Evolutionary conservation across 2,888 invertebrate genomes (phyloP).

Genomic region (Drosophila acutilabella): DNA sequence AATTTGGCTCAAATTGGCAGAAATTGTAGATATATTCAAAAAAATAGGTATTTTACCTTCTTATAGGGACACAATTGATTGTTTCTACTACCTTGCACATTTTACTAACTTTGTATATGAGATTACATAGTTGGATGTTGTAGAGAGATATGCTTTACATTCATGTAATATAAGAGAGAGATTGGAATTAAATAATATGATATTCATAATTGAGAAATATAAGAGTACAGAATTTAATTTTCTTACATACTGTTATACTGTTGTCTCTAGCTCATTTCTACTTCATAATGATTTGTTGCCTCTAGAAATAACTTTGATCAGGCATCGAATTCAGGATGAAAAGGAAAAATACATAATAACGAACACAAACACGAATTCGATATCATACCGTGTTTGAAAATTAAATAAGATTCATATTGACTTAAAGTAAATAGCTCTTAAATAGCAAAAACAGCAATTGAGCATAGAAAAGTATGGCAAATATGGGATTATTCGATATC

Average conservation of each 20-base stretch:
- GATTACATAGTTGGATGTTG: slow-evolving; percentile 27
- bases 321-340: slow-evolving; percentile 2
- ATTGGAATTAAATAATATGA: slow-evolving; percentile 22
- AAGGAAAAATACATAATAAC: neutral
- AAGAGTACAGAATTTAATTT: neutral
- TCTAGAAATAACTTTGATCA: neutral
- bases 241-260: neutral
- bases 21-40: neutral
- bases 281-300: neutral
- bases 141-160: slow-evolving; percentile 14
- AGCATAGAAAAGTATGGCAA: slow-evolving; percentile 16
- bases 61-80: too few relatives aligned
- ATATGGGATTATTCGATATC: neutral
- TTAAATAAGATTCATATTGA: slow-evolving; percentile 12
- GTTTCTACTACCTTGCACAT: too few relatives aligned
- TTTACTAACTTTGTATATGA: slow-evolving; percentile 21
- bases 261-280: slow-evolving; percentile 1
- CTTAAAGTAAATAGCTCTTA: slow-evolving; percentile 24
- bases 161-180: slow-evolving; percentile 10
- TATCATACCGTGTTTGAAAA: slow-evolving; percentile 5
- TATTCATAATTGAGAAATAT: neutral
- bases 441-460: slow-evolving; percentile 14
- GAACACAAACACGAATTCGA: slow-evolving; percentile 9
- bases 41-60: too few relatives aligned
- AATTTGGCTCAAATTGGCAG: neutral